phyloP scores from a whole-genome alignment of 1,140 invertebrate genomes.

The Listronotus bonariensis region DNA sequence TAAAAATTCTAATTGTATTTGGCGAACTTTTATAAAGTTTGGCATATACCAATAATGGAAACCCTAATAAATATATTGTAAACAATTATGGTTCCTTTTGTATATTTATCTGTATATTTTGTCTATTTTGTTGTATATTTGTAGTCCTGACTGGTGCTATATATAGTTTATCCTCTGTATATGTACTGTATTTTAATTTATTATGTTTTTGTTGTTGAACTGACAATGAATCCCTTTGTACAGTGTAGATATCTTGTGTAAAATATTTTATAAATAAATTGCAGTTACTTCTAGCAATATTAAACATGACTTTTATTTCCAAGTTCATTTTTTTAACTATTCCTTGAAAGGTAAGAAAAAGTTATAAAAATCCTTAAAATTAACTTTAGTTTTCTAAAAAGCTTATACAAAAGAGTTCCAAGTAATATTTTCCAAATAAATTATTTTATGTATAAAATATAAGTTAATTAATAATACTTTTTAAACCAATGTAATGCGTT shows the following conservation, averaged over 20 bases:
- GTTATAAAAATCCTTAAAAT: too few species aligned
- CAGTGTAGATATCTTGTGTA: constrained; percentile 58
- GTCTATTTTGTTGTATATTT: constrained; percentile 47
- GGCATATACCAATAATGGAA: constrained; percentile 18
- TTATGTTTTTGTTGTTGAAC: constrained; percentile 42
- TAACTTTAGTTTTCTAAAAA: too few species aligned
- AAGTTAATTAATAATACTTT: too few species aligned
- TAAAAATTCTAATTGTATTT: not conserved
- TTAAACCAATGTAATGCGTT: too few species aligned
- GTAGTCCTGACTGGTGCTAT: constrained; percentile 55
- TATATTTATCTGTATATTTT: constrained; percentile 49
- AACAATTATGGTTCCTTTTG: constrained; percentile 35
- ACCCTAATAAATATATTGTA: not conserved
- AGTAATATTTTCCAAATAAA: too few species aligned
- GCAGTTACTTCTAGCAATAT: constrained; percentile 53
- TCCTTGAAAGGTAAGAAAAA: too few species aligned
- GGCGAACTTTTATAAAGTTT: not conserved
- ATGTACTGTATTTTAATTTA: constrained; percentile 49
- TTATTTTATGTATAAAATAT: too few species aligned
- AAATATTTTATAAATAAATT: constrained; percentile 59
- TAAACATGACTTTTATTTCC: constrained; percentile 23
- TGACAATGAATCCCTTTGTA: constrained; percentile 51
- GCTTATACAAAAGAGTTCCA: too few species aligned
- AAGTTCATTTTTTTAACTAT: too few species aligned
- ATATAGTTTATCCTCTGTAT: constrained; percentile 49